Base-by-base conservation (phyloP, 2,113 vertebrate genomes). In the Malaclemys terrapin region DNA sequence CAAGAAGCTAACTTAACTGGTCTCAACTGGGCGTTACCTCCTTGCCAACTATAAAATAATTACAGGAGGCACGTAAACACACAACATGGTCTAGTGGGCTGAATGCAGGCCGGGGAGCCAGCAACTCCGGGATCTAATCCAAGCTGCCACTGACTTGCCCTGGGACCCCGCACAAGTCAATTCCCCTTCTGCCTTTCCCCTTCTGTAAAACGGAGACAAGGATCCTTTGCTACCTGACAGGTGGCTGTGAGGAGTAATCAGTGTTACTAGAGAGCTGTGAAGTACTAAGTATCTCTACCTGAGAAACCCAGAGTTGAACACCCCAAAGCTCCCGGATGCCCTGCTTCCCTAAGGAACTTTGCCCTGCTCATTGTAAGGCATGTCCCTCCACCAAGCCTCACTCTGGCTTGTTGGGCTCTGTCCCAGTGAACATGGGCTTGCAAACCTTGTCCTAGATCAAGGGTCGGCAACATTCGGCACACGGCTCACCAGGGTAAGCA, bases 171-270 rank as follows among this genome's bases (percentile, higher is more conserved):
- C 92, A 57, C 31, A 95, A 95, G 95, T 0, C 78, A 38, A 75
- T 89, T 76, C n/a, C 91, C 95, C 94, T 89, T 86, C 89, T 94
- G 91, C 87, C 54, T 83, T 79, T 87, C 57, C 54, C 91, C 92
- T 52, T 81, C 85, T 89, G 89, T 76, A 96, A 94, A 93, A 87
- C 17, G 42, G 75, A 92, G 69, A 88, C 57, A 42, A 94, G 95
- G 92, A 85, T 91, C 57, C 82, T 80, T 72, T 0, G 81, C 83
- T 95, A 38, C 5, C 3, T 13, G 35, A 82, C 89, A 75, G 49
- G 83, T 27, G 75, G 8, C 50, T 93, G 82, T 47, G 95, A 95
- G 87, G 65, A 85, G 35, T 85, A 92, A 91, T 5, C 4, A 10
- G 31, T 93, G 90, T 89, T 96, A 95, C 90, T 80, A 93, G 90